Conservation (phyloP, 2,888 invertebrate genomes). For the Stenurella melanura region DNA sequence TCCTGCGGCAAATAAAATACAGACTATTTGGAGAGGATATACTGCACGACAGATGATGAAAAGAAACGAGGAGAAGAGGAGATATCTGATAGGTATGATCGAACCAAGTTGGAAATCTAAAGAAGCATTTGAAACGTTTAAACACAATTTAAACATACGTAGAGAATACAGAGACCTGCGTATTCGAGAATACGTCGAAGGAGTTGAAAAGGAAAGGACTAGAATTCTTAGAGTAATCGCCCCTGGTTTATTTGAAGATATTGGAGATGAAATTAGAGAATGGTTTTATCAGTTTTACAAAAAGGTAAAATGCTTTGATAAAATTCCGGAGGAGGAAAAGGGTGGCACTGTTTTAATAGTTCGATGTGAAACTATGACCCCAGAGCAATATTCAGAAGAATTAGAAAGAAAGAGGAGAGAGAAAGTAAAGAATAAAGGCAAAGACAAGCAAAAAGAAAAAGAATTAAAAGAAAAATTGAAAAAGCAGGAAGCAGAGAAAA, state of each 20-base stretch:
- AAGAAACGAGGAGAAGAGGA: constrained; percentile 71
- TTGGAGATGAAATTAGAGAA: constrained; percentile 83
- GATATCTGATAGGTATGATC: constrained; percentile 77
- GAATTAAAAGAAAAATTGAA: constrained; percentile 61
- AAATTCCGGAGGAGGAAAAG: constrained; percentile 82
- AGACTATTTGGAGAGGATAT: constrained; percentile 73
- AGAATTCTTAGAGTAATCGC: constrained; percentile 74
- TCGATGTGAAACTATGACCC: constrained; percentile 77
- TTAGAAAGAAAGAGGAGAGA: constrained; percentile 64
- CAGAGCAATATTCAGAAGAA: constrained; percentile 76
- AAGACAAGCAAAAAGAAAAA: constrained; percentile 57
- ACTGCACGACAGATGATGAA: constrained; percentile 72
- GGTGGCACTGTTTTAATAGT: constrained; percentile 81
- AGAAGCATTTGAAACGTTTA: constrained; percentile 73
- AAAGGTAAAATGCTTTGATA: constrained; percentile 78
- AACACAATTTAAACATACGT: constrained; percentile 73
- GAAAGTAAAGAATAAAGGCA: constrained; percentile 62
- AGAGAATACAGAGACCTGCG: constrained; percentile 73
- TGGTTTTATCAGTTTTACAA: constrained; percentile 84
- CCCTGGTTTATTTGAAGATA: constrained; percentile 82
- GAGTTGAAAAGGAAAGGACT: constrained; percentile 74
- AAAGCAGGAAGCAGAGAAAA: constrained; percentile 65
- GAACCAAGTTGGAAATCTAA: constrained; percentile 74
- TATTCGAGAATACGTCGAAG: constrained; percentile 73
- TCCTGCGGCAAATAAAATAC: constrained; percentile 69